A percentile compares a stretch with the other conserved stretches of the same genome.
Evolutionary conservation across 2,113 vertebrate species (phyloP).

Genomic region (rabbit (Oryctolagus cuniculus)): mOryCun1.1 NC_091447.1:38116001-38116500

Average conservation of each 20-base stretch:
- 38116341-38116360: neutral
- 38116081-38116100: neutral
- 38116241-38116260: conserved; percentile 73
- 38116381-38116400: conserved; percentile 20
- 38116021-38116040: neutral
- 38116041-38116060: conserved; percentile 49
- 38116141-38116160: neutral
- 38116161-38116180: conserved; percentile 46
- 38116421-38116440: neutral
- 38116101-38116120: neutral
- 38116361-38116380: neutral
- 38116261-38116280: conserved; percentile 47
- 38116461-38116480: conserved; percentile 47
- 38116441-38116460: neutral
- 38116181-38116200: neutral
- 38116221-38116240: conserved; percentile 57
- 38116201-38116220: neutral
- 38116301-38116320: neutral
- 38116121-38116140: neutral
- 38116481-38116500: conserved; percentile 21
- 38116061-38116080: conserved; percentile 27
- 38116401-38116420: neutral
- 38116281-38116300: neutral
- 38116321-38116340: neutral
- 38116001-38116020: neutral